These are phyloP conservation scores for Chinchilla lanigera DNA, from an alignment of 2,113 vertebrate genomes.

Conservation along the genomic window DNA sequence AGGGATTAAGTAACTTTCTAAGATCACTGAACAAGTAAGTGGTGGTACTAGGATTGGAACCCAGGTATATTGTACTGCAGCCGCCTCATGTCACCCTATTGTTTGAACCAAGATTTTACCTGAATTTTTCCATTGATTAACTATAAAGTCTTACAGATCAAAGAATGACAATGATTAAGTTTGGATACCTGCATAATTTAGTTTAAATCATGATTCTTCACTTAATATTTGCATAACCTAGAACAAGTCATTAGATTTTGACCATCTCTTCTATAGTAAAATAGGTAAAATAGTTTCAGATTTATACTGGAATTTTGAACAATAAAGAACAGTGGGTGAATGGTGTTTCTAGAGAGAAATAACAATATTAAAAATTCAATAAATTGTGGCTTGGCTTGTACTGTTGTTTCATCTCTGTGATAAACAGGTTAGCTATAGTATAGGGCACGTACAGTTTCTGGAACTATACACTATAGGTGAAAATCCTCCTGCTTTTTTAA, in stretches of 20 bases:
- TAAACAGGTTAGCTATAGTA: neutral
- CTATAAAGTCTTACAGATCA: neutral
- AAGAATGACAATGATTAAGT: neutral
- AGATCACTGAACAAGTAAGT: neutral
- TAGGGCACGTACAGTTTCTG: neutral
- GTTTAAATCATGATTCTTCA: neutral
- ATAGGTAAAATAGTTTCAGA: neutral
- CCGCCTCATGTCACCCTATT: neutral
- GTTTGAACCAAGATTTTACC: neutral
- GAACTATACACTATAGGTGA: neutral
- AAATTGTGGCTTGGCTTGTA: neutral
- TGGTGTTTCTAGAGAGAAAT: neutral
- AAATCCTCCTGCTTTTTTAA: neutral
- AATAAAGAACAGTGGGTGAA: neutral
- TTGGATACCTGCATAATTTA: neutral
- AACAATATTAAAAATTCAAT: neutral
- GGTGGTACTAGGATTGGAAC: neutral
- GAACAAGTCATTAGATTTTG: neutral
- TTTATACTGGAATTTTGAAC: neutral
- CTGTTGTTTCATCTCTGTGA: neutral
- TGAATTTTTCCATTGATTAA: neutral
- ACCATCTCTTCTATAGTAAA: neutral
- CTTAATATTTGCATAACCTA: neutral
- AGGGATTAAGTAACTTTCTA: neutral
- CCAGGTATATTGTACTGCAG: neutral